Conservation (phyloP, 2,797 vertebrate species). For the Gymnodraco acuticeps region DNA sequence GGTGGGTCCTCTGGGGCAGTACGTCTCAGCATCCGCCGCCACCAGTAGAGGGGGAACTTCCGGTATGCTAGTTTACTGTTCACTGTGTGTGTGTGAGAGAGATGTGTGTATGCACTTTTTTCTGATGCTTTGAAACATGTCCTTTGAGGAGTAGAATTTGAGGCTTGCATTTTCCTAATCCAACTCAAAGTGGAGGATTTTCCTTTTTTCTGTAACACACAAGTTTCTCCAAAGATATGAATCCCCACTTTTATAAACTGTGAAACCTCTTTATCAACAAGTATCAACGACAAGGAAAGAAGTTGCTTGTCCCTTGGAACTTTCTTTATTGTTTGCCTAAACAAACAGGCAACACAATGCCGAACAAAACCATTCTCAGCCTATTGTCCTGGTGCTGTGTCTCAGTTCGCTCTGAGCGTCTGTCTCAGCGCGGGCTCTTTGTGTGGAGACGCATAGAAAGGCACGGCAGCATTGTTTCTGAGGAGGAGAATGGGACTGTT, state of each 20-base stretch:
- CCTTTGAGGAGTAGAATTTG: not conserved
- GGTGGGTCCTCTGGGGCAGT: constrained; percentile 78
- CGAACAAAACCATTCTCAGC: constrained; percentile 73
- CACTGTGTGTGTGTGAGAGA: too few species aligned
- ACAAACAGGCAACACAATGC: constrained; percentile 73
- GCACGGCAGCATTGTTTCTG: constrained; percentile 76
- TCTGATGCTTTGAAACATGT: not conserved
- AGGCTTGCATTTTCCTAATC: not conserved
- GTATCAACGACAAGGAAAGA: constrained; percentile 67
- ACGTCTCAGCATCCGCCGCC: constrained; percentile 53
- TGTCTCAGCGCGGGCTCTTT: constrained; percentile 79
- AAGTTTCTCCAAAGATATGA: constrained; percentile 17
- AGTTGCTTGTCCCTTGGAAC: constrained; percentile 70
- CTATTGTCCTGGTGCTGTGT: constrained; percentile 78
- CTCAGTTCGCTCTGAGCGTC: constrained; percentile 76
- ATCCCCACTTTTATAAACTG: constrained; percentile 48
- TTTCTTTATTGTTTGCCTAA: constrained; percentile 75
- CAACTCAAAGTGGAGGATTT: not conserved
- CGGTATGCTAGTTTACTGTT: constrained; percentile 6
- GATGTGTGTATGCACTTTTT: not conserved
- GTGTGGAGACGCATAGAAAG: constrained; percentile 74
- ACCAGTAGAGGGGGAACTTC: constrained; percentile 79
- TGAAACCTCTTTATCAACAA: constrained; percentile 66
- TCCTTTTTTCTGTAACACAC: too few species aligned
- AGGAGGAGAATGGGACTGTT: constrained; percentile 80